Base-by-base conservation (phyloP, 2,888 invertebrate genomes). In the Neoitamus cyanurus region DNA sequence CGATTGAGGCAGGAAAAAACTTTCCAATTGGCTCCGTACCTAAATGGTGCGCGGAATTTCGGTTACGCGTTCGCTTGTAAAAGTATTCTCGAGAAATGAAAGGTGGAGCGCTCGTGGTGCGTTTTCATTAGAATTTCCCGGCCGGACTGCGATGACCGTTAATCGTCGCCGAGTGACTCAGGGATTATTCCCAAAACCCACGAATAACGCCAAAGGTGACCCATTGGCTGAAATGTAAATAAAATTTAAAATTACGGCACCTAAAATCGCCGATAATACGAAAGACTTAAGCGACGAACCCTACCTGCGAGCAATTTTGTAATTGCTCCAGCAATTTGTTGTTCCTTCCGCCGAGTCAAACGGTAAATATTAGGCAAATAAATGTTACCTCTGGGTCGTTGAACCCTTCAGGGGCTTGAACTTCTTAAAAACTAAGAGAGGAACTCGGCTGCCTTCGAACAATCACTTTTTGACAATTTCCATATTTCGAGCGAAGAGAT, bases 21-120 rank as follows among this genome's bases (percentile, higher is more conserved):
- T 85, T 85, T 85, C 85, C 84, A 85, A 84, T 73, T 75, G 68
- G 69, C 72, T 58, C 37, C 58, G 48, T 75, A 80, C 84, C 72
- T 83, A 85, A 84, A 85, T 85, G 84, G 84, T 78, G 83, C 75
- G 77, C 68, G 86, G 83, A 85, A 85, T 85, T 84, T 84, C 83
- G 84, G 84, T 84, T 84, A 86, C 84, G 84, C 48, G 83, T 83
- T 83, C 68, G 25, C 78, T 85, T 84, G 82, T 73, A 25, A 73
- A 85, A 84, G 31, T 80, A 73, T 83, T 85, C 84, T 84, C 37
- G 7, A 75, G 77, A 84, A 83, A 85, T 77, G 85, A 85, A 85
- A 85, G 85, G 84, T 72, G 72, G n/a, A 31, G 36, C 82, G 25
- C 13, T 20, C 25, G 15, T 36, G 58, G 73, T 68, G 34, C 83